Evolutionary conservation across 1,140 invertebrate genomes (phyloP), one percentile per base, ranked within the genome.

Genomic region (Acromyrmex charruanus): DNA sequence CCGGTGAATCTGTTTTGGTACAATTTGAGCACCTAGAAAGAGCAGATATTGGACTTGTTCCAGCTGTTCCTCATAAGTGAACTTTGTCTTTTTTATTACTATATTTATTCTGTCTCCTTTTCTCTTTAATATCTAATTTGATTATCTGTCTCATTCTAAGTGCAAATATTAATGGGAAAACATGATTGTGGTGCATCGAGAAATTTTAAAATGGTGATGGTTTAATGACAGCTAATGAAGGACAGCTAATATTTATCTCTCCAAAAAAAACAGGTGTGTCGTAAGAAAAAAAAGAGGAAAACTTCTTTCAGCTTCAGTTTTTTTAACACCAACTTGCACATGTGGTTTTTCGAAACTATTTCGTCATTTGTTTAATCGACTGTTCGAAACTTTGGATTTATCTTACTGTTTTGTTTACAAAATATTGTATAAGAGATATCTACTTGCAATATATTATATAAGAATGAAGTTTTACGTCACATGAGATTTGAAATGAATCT

Each of bases 401-500:
- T 35, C 18, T 18, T 66, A 16, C 0, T 31, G 9, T n/a, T 28
- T 18, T 65, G 31, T 35, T 31, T 16, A 65, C 14, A 3, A 35
- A 3, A 35, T 14, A 66, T 18, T 10, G 7, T 65, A 16, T 31
- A 16, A 5, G 21, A 28, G 12, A 68, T 39, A 68, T 12, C 31
- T 35, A 49, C 31, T n/a, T n/a, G 39, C 6, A 10, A 68, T 3
- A 21, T 44, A 10, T 44, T 44, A 44, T 44, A 10, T 35, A 39
- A 44, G 7, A 44, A 39, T 39, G 7, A 25, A 25, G 5, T 69
- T 21, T 51, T 10, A 12, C 21, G 6, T 69, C 39, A 51, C 12
- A 5, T 69, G 66, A 69, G n/a, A 69, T 69, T 49, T 25, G 5
- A 68, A 25, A 69, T 49, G n/a, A 49, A 69, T 69, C 35, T 12